Conservation (phyloP, 53 echinoderm and acorn worm species). For the Crossaster papposus region DNA sequence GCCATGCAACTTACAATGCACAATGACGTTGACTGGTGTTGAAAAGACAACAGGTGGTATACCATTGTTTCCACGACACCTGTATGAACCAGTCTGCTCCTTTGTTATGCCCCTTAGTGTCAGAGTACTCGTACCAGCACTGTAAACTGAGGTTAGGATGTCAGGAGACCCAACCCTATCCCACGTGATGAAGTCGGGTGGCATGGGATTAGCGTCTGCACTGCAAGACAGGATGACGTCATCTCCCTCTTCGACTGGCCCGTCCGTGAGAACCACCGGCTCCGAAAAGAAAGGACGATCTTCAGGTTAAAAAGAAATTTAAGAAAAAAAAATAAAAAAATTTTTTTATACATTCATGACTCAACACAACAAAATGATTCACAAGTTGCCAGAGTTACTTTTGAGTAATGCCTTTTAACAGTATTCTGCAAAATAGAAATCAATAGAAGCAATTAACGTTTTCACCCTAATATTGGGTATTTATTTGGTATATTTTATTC, state of each 20-base stretch:
- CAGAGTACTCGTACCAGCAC: slow-evolving; percentile 10
- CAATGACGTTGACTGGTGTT: neutral
- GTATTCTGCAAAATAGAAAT: too few species aligned
- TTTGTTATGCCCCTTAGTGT: neutral
- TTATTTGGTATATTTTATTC: too few species aligned
- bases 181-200: slow-evolving; percentile 30
- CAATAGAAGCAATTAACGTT: too few species aligned
- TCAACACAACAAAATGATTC: too few species aligned
- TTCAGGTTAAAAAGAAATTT: neutral
- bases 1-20: neutral
- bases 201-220: slow-evolving; percentile 48
- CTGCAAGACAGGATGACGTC: slow-evolving; percentile 45
- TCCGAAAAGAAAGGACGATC: neutral
- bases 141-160: neutral
- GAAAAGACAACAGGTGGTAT: slow-evolving; percentile 6
- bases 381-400: too few species aligned
- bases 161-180: slow-evolving; percentile 7
- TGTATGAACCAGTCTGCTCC: slow-evolving; percentile 16
- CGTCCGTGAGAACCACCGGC: neutral
- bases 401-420: too few species aligned
- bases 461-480: too few species aligned
- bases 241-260: slow-evolving; percentile 19
- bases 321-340: neutral
- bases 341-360: too few species aligned
- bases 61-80: slow-evolving; percentile 20